Percentiles rank a stretch among this genome's conserved stretches.
These are phyloP conservation scores for Porites lutea DNA, from an alignment of 64 coral and sea anemone species.

Conservation along the genomic window DNA sequence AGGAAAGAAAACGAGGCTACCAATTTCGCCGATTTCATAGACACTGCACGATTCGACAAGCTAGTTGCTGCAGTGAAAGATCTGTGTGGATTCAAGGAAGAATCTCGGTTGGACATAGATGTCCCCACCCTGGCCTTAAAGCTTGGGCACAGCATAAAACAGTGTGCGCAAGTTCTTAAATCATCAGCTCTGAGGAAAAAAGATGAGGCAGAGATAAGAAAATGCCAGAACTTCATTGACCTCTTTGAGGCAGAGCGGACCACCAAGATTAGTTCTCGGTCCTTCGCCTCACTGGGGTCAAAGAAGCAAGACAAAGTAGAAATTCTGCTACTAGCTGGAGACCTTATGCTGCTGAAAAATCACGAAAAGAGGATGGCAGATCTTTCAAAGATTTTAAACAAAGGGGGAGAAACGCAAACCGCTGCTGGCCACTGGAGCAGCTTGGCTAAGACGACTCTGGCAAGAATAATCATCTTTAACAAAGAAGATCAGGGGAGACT, in stretches of 20 bases:
- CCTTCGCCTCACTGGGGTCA: too few species aligned
- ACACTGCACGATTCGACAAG: not conserved
- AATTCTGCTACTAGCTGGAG: too few species aligned
- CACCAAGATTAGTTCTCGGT: too few species aligned
- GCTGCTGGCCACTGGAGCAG: not conserved
- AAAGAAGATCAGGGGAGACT: constrained; percentile 46
- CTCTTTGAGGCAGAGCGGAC: not conserved
- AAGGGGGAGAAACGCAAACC: not conserved
- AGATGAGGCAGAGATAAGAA: not conserved
- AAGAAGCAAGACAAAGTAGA: not conserved
- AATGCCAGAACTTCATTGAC: constrained; percentile 5
- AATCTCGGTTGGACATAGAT: not conserved
- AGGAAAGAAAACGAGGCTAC: not conserved
- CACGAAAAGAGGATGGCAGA: not conserved
- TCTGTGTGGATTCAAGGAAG: not conserved
- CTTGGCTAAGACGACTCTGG: constrained; percentile 41
- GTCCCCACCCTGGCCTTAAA: constrained; percentile 26
- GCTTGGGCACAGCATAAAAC: constrained; percentile 32
- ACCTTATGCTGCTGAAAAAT: too few species aligned
- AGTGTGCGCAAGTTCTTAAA: constrained; percentile 16
- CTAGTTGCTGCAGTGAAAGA: not conserved
- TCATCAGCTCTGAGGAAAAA: not conserved
- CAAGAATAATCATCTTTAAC: constrained; percentile 57
- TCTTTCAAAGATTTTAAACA: not conserved
- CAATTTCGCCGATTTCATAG: not conserved